Conservation (phyloP, 2,888 invertebrate genomes). For the Mallateleia sp. region DNA sequence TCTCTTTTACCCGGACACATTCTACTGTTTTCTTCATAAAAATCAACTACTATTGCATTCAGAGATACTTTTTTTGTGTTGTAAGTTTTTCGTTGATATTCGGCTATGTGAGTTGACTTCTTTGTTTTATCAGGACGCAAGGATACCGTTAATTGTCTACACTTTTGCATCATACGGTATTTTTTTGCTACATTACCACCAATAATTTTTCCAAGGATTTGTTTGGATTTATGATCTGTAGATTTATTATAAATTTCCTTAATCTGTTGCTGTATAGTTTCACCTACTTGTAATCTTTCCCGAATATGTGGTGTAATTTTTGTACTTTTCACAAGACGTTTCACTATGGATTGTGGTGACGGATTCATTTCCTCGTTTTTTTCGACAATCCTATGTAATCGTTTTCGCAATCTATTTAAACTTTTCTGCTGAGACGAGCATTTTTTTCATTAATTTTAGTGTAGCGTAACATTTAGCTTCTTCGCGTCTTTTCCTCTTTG, state of each 20-base stretch:
- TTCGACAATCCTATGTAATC: too few species aligned
- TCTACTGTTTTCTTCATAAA: slow-evolving; percentile 41
- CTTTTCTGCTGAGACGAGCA: too few species aligned
- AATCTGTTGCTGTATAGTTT: slow-evolving; percentile 4
- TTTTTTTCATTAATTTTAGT: too few species aligned
- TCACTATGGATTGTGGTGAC: not conserved
- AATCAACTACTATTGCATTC: slow-evolving; percentile 3
- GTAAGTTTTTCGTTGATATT: too few species aligned
- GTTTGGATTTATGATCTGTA: not conserved
- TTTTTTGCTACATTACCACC: slow-evolving; percentile 11
- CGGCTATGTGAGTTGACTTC: too few species aligned
- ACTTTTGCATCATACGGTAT: not conserved
- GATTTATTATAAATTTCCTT: not conserved
- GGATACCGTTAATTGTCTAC: not conserved
- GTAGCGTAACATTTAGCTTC: too few species aligned
- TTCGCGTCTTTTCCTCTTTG: not conserved
- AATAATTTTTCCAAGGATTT: slow-evolving; percentile 4
- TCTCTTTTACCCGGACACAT: slow-evolving; percentile 48
- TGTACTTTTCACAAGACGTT: too few species aligned
- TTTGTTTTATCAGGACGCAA: too few species aligned
- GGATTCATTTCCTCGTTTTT: too few species aligned
- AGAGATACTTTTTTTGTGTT: too few species aligned
- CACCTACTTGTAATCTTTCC: slow-evolving; percentile 9
- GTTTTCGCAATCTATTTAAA: too few species aligned
- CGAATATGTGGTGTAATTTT: too few species aligned